These are phyloP conservation scores for Dasysyrphus tricinctus DNA, from an alignment of 2,888 invertebrate genomes.

Conservation along the genomic window DNA sequence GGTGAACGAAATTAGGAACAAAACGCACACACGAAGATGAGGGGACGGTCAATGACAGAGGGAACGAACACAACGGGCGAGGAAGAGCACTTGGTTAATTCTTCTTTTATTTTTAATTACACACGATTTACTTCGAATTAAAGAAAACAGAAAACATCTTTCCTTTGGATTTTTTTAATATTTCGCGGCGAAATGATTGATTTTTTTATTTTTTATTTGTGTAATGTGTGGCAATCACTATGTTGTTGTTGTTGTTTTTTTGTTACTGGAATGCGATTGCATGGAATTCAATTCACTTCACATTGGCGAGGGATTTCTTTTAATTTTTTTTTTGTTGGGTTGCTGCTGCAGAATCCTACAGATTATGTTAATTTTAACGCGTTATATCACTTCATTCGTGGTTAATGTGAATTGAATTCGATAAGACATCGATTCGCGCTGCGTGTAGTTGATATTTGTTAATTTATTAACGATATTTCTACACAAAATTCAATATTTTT, in stretches of 20 bases:
- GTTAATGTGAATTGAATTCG: constrained; percentile 34
- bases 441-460: constrained; percentile 43
- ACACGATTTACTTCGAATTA: constrained; percentile 23
- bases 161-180: constrained; percentile 5
- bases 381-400: constrained; percentile 58
- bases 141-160: constrained; percentile 26
- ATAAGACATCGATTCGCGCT: constrained; percentile 39
- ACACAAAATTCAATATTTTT: constrained; percentile 46
- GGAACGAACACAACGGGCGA: not conserved
- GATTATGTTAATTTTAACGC: constrained; percentile 35
- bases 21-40: constrained; percentile 9
- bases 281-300: constrained; percentile 62
- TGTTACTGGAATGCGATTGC: constrained; percentile 70
- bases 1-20: constrained; percentile 38
- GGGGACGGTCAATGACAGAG: not conserved
- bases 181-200: constrained; percentile 31
- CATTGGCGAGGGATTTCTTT: constrained; percentile 47
- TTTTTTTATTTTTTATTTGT: constrained; percentile 34
- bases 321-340: constrained; percentile 23
- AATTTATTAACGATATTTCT: constrained; percentile 57
- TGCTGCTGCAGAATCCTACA: constrained; percentile 14
- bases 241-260: constrained; percentile 71
- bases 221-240: constrained; percentile 62
- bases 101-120: constrained; percentile 3
- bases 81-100: constrained; percentile 15